Conservation (phyloP, 2,113 vertebrate species). For the Istiophorus platypterus region DNA sequence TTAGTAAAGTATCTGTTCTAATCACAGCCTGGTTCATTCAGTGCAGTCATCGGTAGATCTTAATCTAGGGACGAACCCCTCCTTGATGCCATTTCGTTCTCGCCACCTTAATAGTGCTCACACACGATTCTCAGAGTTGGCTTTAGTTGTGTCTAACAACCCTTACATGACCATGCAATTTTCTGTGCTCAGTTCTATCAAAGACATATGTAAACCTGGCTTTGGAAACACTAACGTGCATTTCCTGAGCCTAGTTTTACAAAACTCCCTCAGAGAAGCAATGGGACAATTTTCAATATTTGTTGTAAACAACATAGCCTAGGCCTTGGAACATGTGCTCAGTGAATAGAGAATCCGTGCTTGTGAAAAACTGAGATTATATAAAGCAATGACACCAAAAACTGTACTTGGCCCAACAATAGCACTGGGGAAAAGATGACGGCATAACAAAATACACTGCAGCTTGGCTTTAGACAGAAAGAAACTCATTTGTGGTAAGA, state of each 20-base stretch:
- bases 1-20: slow-evolving; percentile 5
- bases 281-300: slow-evolving; percentile 26
- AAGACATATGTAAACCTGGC: not conserved
- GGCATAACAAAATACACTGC: slow-evolving; percentile 30
- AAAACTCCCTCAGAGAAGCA: slow-evolving; percentile 40
- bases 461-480: slow-evolving; percentile 30
- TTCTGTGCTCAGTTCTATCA: not conserved
- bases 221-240: slow-evolving; percentile 6
- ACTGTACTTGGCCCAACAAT: slow-evolving; percentile 35
- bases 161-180: not conserved
- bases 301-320: slow-evolving; percentile 20
- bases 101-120: not conserved
- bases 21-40: slow-evolving; percentile 19
- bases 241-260: slow-evolving; percentile 2
- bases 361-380: slow-evolving; percentile 43
- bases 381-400: slow-evolving; percentile 52
- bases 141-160: not conserved
- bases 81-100: slow-evolving; percentile 23
- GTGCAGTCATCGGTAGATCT: not conserved
- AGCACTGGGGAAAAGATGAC: slow-evolving; percentile 57
- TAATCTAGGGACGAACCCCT: not conserved
- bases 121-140: not conserved
- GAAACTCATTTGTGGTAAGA: slow-evolving; percentile 51
- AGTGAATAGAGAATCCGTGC: slow-evolving; percentile 43
- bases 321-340: slow-evolving; percentile 13